phyloP scores from a whole-genome alignment of 2,888 invertebrate genomes.

The Pomacea canaliculata region DNA sequence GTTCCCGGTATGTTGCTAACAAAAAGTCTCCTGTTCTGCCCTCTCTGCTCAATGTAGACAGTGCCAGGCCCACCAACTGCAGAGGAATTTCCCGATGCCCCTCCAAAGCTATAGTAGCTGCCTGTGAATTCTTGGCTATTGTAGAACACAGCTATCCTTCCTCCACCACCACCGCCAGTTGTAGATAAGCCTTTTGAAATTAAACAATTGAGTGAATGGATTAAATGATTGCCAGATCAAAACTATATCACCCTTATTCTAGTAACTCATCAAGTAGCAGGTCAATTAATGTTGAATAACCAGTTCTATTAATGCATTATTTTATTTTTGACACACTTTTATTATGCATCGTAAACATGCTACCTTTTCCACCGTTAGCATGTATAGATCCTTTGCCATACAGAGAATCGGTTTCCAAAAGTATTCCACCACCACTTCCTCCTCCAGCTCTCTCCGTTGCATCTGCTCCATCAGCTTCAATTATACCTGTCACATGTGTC shows the following conservation, averaged over 20 bases:
- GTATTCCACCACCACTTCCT: slow-evolving; percentile 55
- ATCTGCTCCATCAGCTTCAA: slow-evolving; percentile 44
- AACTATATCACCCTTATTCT: too few species aligned
- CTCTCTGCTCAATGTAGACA: slow-evolving; percentile 38
- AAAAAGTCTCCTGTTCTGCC: slow-evolving; percentile 32
- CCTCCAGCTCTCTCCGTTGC: slow-evolving; percentile 45
- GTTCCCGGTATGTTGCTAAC: slow-evolving; percentile 33
- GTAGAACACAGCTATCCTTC: slow-evolving; percentile 45
- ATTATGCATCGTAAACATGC: too few species aligned
- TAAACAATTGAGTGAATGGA: slow-evolving; percentile 21
- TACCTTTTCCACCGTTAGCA: slow-evolving; percentile 51
- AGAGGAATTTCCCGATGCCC: slow-evolving; percentile 32
- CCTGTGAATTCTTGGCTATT: slow-evolving; percentile 46
- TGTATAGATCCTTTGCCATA: slow-evolving; percentile 49
- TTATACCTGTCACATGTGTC: slow-evolving; percentile 37
- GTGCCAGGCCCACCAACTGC: slow-evolving; percentile 52
- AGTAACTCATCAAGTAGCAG: too few species aligned
- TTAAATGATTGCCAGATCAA: too few species aligned
- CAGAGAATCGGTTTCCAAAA: slow-evolving; percentile 37
- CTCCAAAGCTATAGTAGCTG: slow-evolving; percentile 41
- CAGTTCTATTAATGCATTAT: too few species aligned
- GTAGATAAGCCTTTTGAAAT: slow-evolving; percentile 4
- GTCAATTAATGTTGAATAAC: too few species aligned
- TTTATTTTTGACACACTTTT: too few species aligned
- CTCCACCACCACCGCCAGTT: slow-evolving; percentile 50